Evolutionary conservation across 1,140 invertebrate genomes (phyloP).

Genomic region (Drosophila equinoxialis): DNA sequence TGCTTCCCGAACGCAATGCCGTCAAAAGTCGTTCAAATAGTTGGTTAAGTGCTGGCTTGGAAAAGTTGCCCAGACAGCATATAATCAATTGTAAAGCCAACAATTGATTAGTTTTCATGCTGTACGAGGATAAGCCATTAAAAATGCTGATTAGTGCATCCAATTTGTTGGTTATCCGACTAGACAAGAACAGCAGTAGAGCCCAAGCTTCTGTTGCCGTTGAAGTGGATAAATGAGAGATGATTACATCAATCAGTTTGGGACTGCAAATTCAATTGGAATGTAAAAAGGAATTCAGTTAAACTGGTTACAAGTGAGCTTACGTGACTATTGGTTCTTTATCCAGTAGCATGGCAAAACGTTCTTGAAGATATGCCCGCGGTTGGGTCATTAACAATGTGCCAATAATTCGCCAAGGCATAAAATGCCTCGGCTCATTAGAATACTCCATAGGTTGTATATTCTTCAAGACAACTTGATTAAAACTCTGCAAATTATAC

Average conservation of each 20-base stretch:
- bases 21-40: slow-evolving; percentile 57
- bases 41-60: slow-evolving; percentile 70
- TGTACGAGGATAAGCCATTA: slow-evolving; percentile 60
- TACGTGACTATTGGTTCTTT: slow-evolving; percentile 53
- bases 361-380: slow-evolving; percentile 65
- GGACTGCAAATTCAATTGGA: slow-evolving; percentile 41
- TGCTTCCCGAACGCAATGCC: slow-evolving; percentile 48
- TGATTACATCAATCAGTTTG: slow-evolving; percentile 60
- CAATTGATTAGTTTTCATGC: slow-evolving; percentile 66
- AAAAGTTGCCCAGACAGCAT: slow-evolving; percentile 57
- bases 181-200: slow-evolving; percentile 59
- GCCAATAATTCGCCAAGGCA: slow-evolving; percentile 79
- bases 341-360: slow-evolving; percentile 49
- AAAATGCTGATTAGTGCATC: slow-evolving; percentile 70
- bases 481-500: slow-evolving; percentile 60
- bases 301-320: neutral
- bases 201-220: slow-evolving; percentile 81
- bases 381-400: slow-evolving; percentile 61
- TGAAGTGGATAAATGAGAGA: slow-evolving; percentile 70
- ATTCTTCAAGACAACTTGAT: slow-evolving; percentile 56
- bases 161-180: slow-evolving; percentile 73
- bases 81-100: slow-evolving; percentile 60
- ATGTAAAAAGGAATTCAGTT: neutral
- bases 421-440: slow-evolving; percentile 69
- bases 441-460: slow-evolving; percentile 69